phyloP scores from a whole-genome alignment of 2,113 vertebrate species.

The Lasiurus borealis region DNA sequence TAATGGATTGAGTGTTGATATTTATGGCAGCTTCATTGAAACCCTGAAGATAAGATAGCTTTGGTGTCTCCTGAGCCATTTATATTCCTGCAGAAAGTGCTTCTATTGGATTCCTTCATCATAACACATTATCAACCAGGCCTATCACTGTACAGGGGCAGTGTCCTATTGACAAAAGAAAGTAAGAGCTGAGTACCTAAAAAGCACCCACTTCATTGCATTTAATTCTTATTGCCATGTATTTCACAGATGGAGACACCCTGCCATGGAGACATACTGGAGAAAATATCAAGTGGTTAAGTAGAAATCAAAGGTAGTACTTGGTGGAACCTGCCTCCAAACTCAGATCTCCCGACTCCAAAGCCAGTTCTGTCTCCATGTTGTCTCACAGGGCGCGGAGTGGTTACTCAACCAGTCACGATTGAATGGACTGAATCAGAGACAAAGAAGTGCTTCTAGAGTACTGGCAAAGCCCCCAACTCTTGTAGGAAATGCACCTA shows the following conservation, averaged over 20 bases:
- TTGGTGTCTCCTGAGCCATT: slow-evolving; percentile 65
- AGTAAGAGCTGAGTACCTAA: background rate
- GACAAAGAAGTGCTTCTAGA: background rate
- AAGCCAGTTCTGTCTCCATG: background rate
- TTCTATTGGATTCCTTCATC: slow-evolving; percentile 60
- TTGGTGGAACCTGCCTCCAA: background rate
- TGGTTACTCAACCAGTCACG: background rate
- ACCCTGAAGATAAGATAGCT: slow-evolving; percentile 58
- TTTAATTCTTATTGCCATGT: background rate
- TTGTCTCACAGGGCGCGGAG: background rate
- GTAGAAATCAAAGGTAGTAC: background rate
- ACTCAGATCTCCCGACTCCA: background rate
- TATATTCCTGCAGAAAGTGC: slow-evolving; percentile 25
- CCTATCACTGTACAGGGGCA: background rate
- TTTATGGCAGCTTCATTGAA: slow-evolving; percentile 63
- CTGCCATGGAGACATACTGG: background rate
- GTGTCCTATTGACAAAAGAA: background rate
- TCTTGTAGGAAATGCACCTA: background rate
- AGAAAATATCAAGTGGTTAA: background rate
- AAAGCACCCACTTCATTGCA: background rate
- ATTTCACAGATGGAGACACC: background rate
- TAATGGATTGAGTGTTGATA: slow-evolving; percentile 74
- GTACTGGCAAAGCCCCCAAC: background rate
- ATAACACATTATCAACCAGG: slow-evolving; percentile 64
- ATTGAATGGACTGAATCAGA: background rate